Evolutionary conservation across 2,113 vertebrate species (phyloP).

Genomic region (Ariopsis seemanni): DNA sequence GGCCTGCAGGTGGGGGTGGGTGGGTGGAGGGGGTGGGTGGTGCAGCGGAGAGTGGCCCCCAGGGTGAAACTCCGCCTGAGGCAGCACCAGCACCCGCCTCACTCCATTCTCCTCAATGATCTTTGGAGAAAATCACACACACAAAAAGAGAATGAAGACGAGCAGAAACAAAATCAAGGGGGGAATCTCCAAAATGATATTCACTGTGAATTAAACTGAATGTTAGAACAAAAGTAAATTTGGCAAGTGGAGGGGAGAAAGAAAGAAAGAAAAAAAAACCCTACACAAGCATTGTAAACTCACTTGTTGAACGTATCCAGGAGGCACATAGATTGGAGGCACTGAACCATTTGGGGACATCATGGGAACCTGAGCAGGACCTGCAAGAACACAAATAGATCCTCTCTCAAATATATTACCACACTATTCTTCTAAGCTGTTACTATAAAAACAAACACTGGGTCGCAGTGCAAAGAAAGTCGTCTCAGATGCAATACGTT

Average conservation of each 20-base stretch:
- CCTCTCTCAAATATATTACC: conserved; percentile 1
- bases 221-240: not conserved
- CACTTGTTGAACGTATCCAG: conserved; percentile 99
- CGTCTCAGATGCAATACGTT: not conserved
- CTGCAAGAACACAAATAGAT: conserved; percentile 62
- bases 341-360: conserved; percentile 99
- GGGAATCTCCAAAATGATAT: too few relatives aligned
- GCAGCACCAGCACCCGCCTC: conserved; percentile 95
- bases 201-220: not conserved
- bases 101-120: conserved; percentile 98
- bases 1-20: conserved; percentile 87
- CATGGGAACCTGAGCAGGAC: conserved; percentile 99
- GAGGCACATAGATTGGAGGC: conserved; percentile 98
- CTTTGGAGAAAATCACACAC: conserved; percentile 60
- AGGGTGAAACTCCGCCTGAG: conserved; percentile 95
- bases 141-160: not conserved
- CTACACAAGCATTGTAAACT: not conserved
- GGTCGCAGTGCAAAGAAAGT: not conserved
- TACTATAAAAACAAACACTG: not conserved
- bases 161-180: not conserved
- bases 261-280: not conserved
- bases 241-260: too few relatives aligned
- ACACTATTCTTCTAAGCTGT: not conserved
- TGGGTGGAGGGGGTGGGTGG: conserved; percentile 84
- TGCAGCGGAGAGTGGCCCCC: conserved; percentile 89